Base-by-base conservation (phyloP, 2,113 vertebrate species). In the Ancistrus triradiatus region DNA sequence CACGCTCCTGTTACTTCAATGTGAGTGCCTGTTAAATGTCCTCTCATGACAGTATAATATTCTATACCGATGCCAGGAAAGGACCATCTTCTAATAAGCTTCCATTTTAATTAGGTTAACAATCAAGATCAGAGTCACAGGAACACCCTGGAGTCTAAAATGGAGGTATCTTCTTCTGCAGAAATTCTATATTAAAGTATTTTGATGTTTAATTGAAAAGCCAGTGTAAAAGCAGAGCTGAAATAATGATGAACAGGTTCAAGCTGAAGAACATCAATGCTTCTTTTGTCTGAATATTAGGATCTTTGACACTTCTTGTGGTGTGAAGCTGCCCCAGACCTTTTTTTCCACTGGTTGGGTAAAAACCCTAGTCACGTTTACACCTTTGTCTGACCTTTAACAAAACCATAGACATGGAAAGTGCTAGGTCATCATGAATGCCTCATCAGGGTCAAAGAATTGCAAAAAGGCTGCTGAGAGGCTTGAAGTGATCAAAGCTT, bases 1-100 rank as follows among this genome's bases (percentile, higher is more conserved):
- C 60, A 50, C 59, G n/a, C 31, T 13, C 38, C 61, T 59, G 49
- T 38, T 74, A 74, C 65, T 74, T 69, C 19, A 69, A 33, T 3
- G 24, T 15, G 31, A 37, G 31, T n/a, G 46, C 17, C 59, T 68
- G 65, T 59, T 53, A 60, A 69, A 55, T 59, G 53, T 17, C 25
- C 33, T 68, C 53, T 53, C 37, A 50, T 44, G 22, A 3, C 2
- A 51, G 47, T n/a, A n/a, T 10, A 21, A 22, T 52, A 47, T 10
- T 11, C 5, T 42, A n/a, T 59, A 6, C 9, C 50, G 57, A 13
- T 33, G 22, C 27, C 8, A 31, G 21, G 24, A 43, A 31, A 10
- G n/a, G 25, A 11, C 9, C 38, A 56, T 40, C 31, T 38, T 42
- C 13, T 33, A 5, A 52, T 33, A 52, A 19, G 19, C 28, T 13